Conservation (phyloP, 2,113 vertebrate genomes). For the Noturus placidus region DNA sequence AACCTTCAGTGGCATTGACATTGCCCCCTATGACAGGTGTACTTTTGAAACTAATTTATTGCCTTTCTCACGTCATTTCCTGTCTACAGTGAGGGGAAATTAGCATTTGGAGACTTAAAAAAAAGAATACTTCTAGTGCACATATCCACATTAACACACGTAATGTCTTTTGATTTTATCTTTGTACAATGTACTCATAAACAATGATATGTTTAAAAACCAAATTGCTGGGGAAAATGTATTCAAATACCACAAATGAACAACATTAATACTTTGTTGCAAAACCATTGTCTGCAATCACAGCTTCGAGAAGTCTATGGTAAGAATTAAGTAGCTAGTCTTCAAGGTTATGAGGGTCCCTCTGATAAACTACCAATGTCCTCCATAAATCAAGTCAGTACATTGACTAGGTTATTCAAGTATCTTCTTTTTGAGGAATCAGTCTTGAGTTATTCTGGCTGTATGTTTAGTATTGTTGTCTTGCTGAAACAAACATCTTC, state of each 20-base stretch:
- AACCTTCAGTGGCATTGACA: slow-evolving; percentile 5
- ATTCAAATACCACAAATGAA: not conserved
- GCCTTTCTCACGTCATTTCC: not conserved
- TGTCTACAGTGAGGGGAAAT: not conserved
- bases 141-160: not conserved
- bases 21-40: not conserved
- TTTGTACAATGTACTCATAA: not conserved
- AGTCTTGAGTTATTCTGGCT: not conserved
- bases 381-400: not conserved
- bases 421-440: not conserved
- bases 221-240: not conserved
- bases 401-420: not conserved
- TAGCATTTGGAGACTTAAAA: not conserved
- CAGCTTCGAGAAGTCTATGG: not conserved
- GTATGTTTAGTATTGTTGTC: not conserved
- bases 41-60: not conserved
- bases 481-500: too few species aligned
- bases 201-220: not conserved
- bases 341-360: not conserved
- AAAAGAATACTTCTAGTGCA: not conserved
- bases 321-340: not conserved
- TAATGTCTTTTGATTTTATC: not conserved
- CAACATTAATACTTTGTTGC: not conserved
- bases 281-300: too few species aligned
- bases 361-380: not conserved